Evolutionary conservation across 2,888 invertebrate genomes (phyloP).

Genomic region (Trichacis sp.): DNA sequence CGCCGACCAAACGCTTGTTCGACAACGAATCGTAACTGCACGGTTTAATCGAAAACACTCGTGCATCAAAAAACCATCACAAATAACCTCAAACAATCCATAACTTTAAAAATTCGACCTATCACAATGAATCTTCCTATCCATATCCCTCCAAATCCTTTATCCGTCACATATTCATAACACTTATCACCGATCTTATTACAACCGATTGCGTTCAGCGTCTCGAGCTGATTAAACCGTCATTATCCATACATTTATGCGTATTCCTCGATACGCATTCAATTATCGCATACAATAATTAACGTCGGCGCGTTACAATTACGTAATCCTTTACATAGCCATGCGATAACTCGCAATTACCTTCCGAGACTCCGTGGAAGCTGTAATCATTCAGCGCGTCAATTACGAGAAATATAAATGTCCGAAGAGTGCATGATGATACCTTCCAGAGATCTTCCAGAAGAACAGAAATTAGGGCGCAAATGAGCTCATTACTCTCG

Average conservation of each 20-base stretch:
- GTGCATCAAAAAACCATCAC: conserved; percentile 23
- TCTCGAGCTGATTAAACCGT: conserved; percentile 26
- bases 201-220: background rate
- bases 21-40: conserved; percentile 17
- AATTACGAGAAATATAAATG: background rate
- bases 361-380: background rate
- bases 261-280: conserved; percentile 31
- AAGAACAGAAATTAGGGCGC: conserved; percentile 25
- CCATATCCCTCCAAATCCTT: too few relatives aligned
- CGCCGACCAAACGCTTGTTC: conserved; percentile 14
- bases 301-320: conserved; percentile 29
- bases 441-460: background rate
- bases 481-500: conserved; percentile 30
- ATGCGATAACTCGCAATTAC: background rate
- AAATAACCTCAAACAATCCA: background rate
- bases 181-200: conserved; percentile 13
- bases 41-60: conserved; percentile 24
- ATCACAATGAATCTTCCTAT: too few relatives aligned
- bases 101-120: too few relatives aligned
- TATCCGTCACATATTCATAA: too few relatives aligned
- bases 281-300: conserved; percentile 36
- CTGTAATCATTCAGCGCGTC: background rate
- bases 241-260: conserved; percentile 39
- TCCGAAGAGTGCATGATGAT: background rate
- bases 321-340: conserved; percentile 10